phyloP scores from a whole-genome alignment of 2,797 vertebrate species.

The Apogon hyalosoma region DNA sequence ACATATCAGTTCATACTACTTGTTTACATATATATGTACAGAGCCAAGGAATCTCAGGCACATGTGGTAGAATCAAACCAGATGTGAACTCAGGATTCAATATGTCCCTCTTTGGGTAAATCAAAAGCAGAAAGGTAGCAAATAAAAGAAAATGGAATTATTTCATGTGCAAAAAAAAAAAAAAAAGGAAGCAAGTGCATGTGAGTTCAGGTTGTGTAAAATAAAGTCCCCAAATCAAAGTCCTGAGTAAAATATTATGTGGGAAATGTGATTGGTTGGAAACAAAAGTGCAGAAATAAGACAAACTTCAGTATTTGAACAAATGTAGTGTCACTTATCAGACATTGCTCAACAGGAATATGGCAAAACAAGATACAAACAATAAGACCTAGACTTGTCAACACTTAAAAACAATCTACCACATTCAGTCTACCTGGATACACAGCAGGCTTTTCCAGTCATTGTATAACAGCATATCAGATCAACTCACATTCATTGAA shows the following conservation, averaged over 20 bases:
- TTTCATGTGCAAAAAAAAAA: conserved; percentile 66
- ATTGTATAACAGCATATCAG: conserved; percentile 19
- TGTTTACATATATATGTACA: conserved; percentile 48
- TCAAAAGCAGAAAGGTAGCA: conserved; percentile 43
- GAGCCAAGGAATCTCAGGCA: conserved; percentile 74
- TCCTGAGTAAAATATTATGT: conserved; percentile 43
- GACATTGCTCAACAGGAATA: background rate
- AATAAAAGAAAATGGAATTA: conserved; percentile 41
- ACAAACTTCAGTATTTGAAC: conserved; percentile 18
- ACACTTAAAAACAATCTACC: conserved; percentile 17
- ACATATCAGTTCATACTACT: conserved; percentile 26
- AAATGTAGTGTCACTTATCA: conserved; percentile 13
- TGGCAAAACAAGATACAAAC: conserved; percentile 6
- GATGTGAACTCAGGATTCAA: conserved; percentile 51
- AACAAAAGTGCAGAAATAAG: conserved; percentile 58
- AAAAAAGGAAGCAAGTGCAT: conserved; percentile 55
- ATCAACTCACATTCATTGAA: background rate
- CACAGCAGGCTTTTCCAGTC: background rate
- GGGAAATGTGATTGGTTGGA: conserved; percentile 17
- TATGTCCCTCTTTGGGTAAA: conserved; percentile 59
- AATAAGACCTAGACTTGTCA: conserved; percentile 40
- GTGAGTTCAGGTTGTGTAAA: conserved; percentile 17
- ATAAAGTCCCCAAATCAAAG: conserved; percentile 41
- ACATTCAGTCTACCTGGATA: background rate
- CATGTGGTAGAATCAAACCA: conserved; percentile 80